Conservation (phyloP, 2,113 vertebrate species). For the Phylloscopus whistleri region DNA sequence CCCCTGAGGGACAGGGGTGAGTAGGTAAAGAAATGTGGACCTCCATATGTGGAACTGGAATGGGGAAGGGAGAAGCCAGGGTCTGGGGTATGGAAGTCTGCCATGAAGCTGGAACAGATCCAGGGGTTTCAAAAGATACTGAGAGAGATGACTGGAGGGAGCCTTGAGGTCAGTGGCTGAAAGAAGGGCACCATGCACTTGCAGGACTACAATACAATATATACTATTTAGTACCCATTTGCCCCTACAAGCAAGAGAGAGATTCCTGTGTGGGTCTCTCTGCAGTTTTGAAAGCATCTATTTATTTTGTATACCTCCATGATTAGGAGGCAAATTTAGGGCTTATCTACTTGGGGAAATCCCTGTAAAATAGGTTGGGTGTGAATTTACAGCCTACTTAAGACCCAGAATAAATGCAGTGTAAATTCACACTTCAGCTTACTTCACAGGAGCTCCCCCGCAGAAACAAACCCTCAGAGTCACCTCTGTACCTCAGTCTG, state of each 20-base stretch:
- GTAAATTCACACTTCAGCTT: conserved; percentile 62
- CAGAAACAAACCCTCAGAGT: conserved; percentile 66
- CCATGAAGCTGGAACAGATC: neutral
- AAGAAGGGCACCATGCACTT: neutral
- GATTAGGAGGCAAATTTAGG: conserved; percentile 32
- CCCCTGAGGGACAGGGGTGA: neutral
- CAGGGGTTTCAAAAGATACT: neutral
- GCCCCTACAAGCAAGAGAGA: neutral
- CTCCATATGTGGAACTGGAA: neutral
- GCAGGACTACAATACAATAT: neutral
- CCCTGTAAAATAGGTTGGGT: conserved; percentile 40
- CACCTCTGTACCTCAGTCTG: conserved; percentile 65
- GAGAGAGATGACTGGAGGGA: neutral
- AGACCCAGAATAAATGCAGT: conserved; percentile 38
- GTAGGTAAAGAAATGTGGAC: neutral
- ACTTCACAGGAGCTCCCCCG: conserved; percentile 57
- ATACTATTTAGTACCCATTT: neutral
- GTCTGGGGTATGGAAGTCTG: neutral
- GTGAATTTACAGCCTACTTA: conserved; percentile 59
- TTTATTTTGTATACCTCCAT: conserved; percentile 38
- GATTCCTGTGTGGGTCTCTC: neutral
- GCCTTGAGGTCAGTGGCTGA: neutral
- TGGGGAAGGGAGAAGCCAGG: neutral
- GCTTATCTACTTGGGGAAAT: conserved; percentile 51
- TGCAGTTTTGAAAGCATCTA: conserved; percentile 13